Conservation (phyloP, 2,797 vertebrate genomes). For the Microctenopoma steveboyesi region DNA sequence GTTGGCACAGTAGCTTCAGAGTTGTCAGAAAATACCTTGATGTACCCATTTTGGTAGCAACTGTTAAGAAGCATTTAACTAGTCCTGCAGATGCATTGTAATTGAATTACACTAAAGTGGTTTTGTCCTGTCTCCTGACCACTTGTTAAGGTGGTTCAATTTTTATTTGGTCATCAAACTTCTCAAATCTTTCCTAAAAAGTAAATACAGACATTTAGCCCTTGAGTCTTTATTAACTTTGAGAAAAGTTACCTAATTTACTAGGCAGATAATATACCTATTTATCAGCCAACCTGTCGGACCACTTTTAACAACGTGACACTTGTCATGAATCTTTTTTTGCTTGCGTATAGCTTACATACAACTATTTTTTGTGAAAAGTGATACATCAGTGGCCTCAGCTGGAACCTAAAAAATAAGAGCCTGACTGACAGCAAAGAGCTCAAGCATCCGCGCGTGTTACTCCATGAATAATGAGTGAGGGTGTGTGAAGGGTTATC, state of each 20-base stretch:
- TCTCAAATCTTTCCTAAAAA: too few species aligned
- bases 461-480: conserved; percentile 51
- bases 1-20: background rate
- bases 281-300: background rate
- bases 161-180: too few species aligned
- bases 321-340: background rate
- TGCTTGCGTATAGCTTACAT: conserved; percentile 21
- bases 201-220: too few species aligned
- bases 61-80: too few species aligned
- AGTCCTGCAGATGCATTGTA: too few species aligned
- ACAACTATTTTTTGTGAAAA: conserved; percentile 30
- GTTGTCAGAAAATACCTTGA: too few species aligned
- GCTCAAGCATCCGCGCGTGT: conserved; percentile 62
- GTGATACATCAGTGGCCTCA: conserved; percentile 55
- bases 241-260: background rate
- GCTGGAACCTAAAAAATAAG: conserved; percentile 52
- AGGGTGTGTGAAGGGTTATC: conserved; percentile 1
- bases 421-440: conserved; percentile 63
- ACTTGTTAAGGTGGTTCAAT: too few species aligned
- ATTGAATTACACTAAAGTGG: too few species aligned
- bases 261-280: background rate
- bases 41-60: too few species aligned
- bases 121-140: too few species aligned
- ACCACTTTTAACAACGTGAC: conserved; percentile 2
- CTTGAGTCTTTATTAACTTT: too few species aligned